Base-by-base conservation (phyloP, 2,888 invertebrate genomes). In the Andrena camellia region DNA sequence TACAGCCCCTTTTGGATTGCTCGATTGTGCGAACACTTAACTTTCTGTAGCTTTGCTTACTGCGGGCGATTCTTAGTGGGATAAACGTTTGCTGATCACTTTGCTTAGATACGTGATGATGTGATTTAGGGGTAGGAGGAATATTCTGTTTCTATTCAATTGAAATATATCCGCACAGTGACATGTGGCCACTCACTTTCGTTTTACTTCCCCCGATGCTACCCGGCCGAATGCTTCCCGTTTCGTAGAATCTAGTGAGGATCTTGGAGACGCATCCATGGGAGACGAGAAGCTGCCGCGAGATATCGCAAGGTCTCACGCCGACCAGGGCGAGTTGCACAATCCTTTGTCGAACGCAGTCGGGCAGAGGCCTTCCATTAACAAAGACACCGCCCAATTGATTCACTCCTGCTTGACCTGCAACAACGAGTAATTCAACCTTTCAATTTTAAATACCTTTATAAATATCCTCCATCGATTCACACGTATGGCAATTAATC, bases 201-300 rank as follows among this genome's bases (percentile, higher is more conserved):
- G 98, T 98, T 94, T 98, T 99, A 92, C 98, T 98, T 73, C 99
- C 98, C 29, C 99, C 98, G 88, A 98, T 98, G 63, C 98, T 98
- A 1, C 99, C 99, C 0, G 99, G 99, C 88, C 98, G 96, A 83
- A 99, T 99, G 82, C 98, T 98, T 3, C 99, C 99, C 0, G 99
- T 99, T 95, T 99, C 99, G 95, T 99, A 99, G 95, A 98, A 99
- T 88, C 99, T 95, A 17, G 99, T 99, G 79, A 99, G 95, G 88
- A 99, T 99, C 95, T 99, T 99, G 87, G 98, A 99, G 72, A 99
- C 99, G 94, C 99, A 99, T 78, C 99, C 99, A 93, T 99, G 99
- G 0, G 99, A 99, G 68, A 99, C 99, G 71, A 99, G 96, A 78
- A 99, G 96, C 93, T 99, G 99, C 8, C 99, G 95, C 70, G 99